Evolutionary conservation across 2,888 invertebrate genomes (phyloP).

Genomic region (Rhingia campestris): DNA sequence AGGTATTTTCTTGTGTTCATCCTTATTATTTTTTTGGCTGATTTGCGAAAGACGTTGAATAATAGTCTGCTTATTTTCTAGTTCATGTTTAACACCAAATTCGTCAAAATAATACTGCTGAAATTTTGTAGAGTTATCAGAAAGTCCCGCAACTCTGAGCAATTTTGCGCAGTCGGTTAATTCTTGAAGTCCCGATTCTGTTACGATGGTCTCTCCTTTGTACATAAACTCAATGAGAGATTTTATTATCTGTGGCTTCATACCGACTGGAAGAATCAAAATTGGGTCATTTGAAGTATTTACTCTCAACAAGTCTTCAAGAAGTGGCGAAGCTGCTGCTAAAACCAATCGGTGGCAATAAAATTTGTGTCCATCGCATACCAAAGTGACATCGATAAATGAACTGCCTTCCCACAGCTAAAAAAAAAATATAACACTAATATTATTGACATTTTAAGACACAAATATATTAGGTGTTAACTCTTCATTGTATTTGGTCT

Average conservation of each 20-base stretch:
- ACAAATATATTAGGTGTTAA: no score
- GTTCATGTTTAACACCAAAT: not conserved
- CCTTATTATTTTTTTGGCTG: no score
- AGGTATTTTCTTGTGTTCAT: no score
- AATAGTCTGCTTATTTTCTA: not conserved
- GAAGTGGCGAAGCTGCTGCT: conserved; percentile 90
- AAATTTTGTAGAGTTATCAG: conserved; percentile 65
- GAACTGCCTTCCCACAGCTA: conserved; percentile 9
- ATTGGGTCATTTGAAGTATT: conserved; percentile 92
- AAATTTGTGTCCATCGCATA: conserved; percentile 89
- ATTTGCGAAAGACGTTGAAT: not conserved
- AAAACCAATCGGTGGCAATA: conserved; percentile 92
- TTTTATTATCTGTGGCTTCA: conserved; percentile 90
- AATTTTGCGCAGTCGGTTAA: conserved; percentile 90
- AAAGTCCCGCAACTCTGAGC: conserved; percentile 87
- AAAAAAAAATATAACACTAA: not conserved
- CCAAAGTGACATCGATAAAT: conserved; percentile 92
- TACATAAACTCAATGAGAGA: conserved; percentile 93
- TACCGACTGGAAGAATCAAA: conserved; percentile 89
- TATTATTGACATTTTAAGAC: not conserved
- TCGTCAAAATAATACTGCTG: conserved; percentile 19
- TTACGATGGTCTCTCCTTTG: conserved; percentile 91
- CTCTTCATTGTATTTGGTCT: no score
- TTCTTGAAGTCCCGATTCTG: conserved; percentile 89
- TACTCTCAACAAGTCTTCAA: conserved; percentile 78